Conservation (phyloP, 2,888 invertebrate genomes). For the Amblyjoppa proteus region DNA sequence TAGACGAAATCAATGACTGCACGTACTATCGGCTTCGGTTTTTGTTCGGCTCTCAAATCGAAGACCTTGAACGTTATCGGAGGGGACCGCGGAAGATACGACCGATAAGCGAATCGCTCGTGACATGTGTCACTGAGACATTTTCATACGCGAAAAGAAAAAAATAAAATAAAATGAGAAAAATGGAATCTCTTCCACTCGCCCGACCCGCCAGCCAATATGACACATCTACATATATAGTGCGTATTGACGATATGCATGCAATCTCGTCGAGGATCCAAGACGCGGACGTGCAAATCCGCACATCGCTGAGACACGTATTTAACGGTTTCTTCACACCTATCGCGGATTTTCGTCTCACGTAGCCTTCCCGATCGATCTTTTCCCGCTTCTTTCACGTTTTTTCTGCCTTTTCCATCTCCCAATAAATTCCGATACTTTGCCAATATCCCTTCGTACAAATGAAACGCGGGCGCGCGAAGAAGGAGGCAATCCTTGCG, state of each 20-base stretch:
- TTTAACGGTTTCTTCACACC: neutral
- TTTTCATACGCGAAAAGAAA: conserved; percentile 4
- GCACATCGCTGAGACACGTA: neutral
- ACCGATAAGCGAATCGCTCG: conserved; percentile 51
- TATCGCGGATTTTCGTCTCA: neutral
- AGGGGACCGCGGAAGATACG: conserved; percentile 4
- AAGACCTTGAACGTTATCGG: conserved; percentile 48
- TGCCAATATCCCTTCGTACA: no score
- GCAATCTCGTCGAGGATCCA: neutral
- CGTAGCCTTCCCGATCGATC: neutral
- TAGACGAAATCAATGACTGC: neutral
- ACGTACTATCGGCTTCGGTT: neutral
- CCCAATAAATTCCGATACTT: no score
- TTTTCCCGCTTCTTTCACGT: neutral
- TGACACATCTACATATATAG: neutral
- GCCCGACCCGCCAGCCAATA: neutral
- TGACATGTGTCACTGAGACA: neutral
- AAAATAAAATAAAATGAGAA: neutral
- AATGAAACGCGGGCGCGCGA: no score
- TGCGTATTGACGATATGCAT: neutral
- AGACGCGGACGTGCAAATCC: conserved; percentile 8
- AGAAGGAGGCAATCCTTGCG: no score
- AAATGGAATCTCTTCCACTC: neutral
- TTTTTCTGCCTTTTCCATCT: neutral
- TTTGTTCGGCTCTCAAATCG: neutral